Evolutionary conservation across 2,797 vertebrate species (phyloP), one percentile per base, ranked within the genome.

Genomic region (Falco columbarius): DNA sequence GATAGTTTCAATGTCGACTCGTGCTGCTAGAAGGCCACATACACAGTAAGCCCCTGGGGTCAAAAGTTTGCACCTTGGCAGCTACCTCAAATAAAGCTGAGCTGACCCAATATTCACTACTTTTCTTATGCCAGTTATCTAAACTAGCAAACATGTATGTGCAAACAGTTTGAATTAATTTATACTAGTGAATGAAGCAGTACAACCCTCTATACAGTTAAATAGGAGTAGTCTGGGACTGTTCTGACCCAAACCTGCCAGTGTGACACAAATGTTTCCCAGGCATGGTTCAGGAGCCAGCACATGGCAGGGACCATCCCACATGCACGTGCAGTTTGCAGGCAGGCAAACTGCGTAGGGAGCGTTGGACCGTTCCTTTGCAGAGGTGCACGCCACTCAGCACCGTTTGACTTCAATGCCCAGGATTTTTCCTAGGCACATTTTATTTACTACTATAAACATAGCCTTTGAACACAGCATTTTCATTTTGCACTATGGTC

Each of bases 291-390:
- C 23, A 19, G 34, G 38, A 67, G 18, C 34, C 6, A 6, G 38
- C 9, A 40, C 1, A 3, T 4, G 7, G 0, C 4, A 40, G 17
- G 21, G 11, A 59, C 6, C 6, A 21, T n/a, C 24, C 12, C 14
- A 1, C 16, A 6, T 22, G 38, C 0, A 2, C 2, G 2, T 5
- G 8, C 7, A 42, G 26, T 34, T 86, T 55, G 23, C 30, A 58
- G 46, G 18, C 20, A 52, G 15, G 14, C n/a, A 73, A 29, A 74
- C 14, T 49, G 10, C 27, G 47, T 52, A 8, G 16, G 36, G 11
- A 46, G 46, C 87, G 18, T 17, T 21, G 58, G 5, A 27, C 6
- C 30, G 14, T 27, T 66, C 42, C n/a, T 79, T 54, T 79, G 20
- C 22, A 81, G 71, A 74, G 49, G 40, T 12, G 14, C 6, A 16